Base-by-base conservation (phyloP, 2,888 invertebrate genomes). In the Synanthedon formicaeformis region DNA sequence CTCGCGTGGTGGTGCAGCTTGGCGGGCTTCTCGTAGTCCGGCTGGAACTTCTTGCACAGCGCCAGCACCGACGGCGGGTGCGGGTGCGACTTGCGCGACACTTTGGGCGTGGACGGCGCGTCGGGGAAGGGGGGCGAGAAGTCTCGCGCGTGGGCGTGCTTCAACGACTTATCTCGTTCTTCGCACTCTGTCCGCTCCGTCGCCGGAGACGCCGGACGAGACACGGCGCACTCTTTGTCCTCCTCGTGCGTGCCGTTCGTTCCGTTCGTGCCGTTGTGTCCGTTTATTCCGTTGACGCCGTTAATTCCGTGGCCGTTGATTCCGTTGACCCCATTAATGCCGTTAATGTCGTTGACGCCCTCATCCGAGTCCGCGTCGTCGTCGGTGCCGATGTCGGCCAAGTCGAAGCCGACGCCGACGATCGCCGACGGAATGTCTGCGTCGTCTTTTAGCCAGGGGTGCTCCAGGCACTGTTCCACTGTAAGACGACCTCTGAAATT, bases 401-500 rank as follows among this genome's bases (percentile, higher is more conserved):
- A 71, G 52, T 75, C 74, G 66, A 79, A 83, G 48, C 83, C 85
- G 55, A 79, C 74, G 58, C 85, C 83, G 54, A 79, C 81, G 61
- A 88, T 87, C 63, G 78, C 83, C 58, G 82, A 83, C 63, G 89
- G 89, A 60, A 90, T 75, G 58, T 88, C 81, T 64, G 82, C 78
- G 66, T 89, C 90, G 81, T 90, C 90, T 84, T 89, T 89, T 66
- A 97, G 91, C 97, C 97, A 97, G 70, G 93, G 91, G 88, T 97
- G 97, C 78, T 94, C 92, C 75, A 97, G 91, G 87, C 97, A 94
- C 85, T 96, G 94, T 71, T 92, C 91, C 72, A 96, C 95, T 76
- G 93, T 93, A 87, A 97, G 91, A 85, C 97, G 93, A 84, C 93
- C 92, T 84, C 97, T 97, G 88, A 11, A 90, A 89, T 52, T n/a